Evolutionary conservation across 2,113 vertebrate species (phyloP).

Genomic region (Brienomyrus longianalis): DNA sequence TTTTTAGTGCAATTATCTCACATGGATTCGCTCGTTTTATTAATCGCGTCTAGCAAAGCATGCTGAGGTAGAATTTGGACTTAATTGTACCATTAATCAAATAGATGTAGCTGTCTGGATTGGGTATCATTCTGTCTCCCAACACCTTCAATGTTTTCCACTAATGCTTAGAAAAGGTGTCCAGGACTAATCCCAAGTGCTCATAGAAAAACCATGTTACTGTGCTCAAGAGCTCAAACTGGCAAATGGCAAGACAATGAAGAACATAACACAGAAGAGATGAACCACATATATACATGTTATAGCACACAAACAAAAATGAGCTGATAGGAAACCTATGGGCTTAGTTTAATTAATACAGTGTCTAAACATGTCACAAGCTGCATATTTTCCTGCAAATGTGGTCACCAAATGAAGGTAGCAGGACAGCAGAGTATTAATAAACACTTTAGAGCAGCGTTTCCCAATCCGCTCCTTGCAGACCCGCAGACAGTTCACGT

Average conservation of each 20-base stretch:
- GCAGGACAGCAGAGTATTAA: slow-evolving; percentile 42
- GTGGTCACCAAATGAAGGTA: slow-evolving; percentile 64
- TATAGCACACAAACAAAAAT: background rate
- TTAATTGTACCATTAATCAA: slow-evolving; percentile 32
- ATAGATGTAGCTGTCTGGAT: slow-evolving; percentile 21
- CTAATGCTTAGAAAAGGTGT: slow-evolving; percentile 9
- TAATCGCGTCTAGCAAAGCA: slow-evolving; percentile 25
- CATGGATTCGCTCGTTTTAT: slow-evolving; percentile 29
- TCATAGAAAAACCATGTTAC: background rate
- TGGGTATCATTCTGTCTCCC: slow-evolving; percentile 23
- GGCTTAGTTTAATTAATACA: slow-evolving; percentile 65
- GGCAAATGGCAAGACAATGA: background rate
- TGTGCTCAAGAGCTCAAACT: background rate
- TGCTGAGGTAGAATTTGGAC: slow-evolving; percentile 23
- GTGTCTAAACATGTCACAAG: slow-evolving; percentile 70
- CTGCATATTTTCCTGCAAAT: slow-evolving; percentile 64
- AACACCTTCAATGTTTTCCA: slow-evolving; percentile 21
- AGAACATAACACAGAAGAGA: background rate
- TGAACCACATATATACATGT: background rate
- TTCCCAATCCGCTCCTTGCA: background rate
- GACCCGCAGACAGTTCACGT: background rate
- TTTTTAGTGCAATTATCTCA: slow-evolving; percentile 32
- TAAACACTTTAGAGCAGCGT: slow-evolving; percentile 59
- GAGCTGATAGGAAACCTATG: slow-evolving; percentile 39
- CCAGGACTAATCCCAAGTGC: background rate